phyloP scores from a whole-genome alignment of 2,888 invertebrate species.

The Dolichomitus sp. region DNA sequence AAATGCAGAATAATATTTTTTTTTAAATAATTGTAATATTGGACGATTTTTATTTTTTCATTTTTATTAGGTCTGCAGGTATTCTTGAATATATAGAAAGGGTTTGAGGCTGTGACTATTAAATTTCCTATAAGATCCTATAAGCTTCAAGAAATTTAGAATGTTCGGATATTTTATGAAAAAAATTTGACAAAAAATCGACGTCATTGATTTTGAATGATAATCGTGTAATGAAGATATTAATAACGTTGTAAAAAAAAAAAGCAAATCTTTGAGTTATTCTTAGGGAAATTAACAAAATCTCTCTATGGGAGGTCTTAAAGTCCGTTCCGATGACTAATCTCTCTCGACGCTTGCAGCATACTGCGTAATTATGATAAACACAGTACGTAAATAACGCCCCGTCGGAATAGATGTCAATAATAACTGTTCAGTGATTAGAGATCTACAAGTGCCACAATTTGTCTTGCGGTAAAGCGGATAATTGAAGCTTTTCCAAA shows the following conservation, averaged over 20 bases:
- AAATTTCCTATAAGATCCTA: too few species aligned
- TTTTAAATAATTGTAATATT: background rate
- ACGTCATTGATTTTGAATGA: too few species aligned
- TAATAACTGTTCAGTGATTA: too few species aligned
- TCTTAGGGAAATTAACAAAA: background rate
- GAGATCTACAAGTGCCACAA: background rate
- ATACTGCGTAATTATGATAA: conserved; percentile 47
- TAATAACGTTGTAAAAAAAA: too few species aligned
- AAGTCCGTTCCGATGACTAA: conserved; percentile 17
- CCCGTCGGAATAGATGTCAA: background rate
- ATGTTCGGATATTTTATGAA: background rate
- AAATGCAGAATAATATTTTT: background rate
- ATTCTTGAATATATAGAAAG: too few species aligned
- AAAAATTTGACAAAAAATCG: background rate
- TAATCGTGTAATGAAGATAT: too few species aligned
- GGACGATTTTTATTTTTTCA: background rate
- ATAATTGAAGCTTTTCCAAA: background rate
- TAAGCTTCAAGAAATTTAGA: too few species aligned
- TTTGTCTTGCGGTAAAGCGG: background rate
- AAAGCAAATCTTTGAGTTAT: background rate
- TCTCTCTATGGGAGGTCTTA: background rate
- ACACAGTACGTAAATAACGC: background rate
- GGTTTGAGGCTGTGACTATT: too few species aligned
- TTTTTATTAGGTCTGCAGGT: too few species aligned
- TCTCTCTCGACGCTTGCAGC: conserved; percentile 30